Base-by-base conservation (phyloP, 2,888 invertebrate genomes). In the Drosophila melanosoma region DNA sequence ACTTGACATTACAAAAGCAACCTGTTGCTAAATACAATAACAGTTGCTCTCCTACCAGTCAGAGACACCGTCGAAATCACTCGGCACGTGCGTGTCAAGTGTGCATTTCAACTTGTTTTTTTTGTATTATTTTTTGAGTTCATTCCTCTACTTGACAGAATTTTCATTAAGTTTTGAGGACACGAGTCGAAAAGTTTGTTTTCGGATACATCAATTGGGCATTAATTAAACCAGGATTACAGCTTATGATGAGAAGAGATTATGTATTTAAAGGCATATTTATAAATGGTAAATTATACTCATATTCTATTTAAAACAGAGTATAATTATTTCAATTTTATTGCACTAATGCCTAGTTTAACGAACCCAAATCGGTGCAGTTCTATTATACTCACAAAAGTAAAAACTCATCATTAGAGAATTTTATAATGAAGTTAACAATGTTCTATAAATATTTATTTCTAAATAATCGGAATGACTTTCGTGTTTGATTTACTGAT, bases 1-100 rank as follows among this genome's bases (percentile, higher is more conserved):
- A 91, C 91, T 89, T 91, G 91, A 69, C 79, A 77, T 54, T 62
- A 20, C 26, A 48, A 10, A 32, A 81, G 69, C 70, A 75, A 82
- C 80, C 72, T 78, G 80, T 85, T 82, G 80, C 71, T 69, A 54
- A 38, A 69, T 62, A 68, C 40, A 36, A 6, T 12, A 53, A 40
- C 42, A 57, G 62, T 42, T 60, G 38, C 7, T 26, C 23, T 58
- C 10, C 26, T 57, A 7, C 48, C 56, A 60, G 57, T 61, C 48
- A 36, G 53, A 49, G 67, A 72, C 58, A 45, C 42, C 7, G 2
- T 52, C 59, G 4, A 26, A 70, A 67, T 74, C 74, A 76, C 59
- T 51, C 63, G 54, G 57, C 85, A 82, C 81, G 72, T 84, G 84
- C 85, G 74, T 84, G 87, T 69, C 78, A 70, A 58, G 53, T 57